These are phyloP conservation scores for Phalacrocorax aristotelis DNA, from an alignment of 2,113 vertebrate genomes.

Conservation along the genomic window DNA sequence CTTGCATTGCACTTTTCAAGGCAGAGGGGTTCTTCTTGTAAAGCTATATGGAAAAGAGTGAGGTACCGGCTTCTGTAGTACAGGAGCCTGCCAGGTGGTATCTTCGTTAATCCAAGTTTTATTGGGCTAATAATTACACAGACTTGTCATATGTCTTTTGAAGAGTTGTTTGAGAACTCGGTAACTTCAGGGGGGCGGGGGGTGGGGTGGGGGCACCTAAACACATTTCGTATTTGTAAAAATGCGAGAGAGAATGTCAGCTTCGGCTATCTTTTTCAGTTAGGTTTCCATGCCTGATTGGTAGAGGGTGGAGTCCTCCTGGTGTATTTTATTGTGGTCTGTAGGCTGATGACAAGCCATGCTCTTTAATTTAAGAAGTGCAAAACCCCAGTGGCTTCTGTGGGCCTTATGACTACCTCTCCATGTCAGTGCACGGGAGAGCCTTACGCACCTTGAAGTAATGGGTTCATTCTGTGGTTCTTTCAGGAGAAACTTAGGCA, in stretches of 20 bases:
- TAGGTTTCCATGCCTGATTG: neutral
- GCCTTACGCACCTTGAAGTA: neutral
- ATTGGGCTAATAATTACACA: neutral
- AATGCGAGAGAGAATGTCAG: fast-evolving
- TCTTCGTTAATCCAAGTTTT: neutral
- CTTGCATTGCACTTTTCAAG: neutral
- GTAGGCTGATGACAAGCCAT: neutral
- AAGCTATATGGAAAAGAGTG: neutral
- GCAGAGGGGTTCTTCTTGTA: neutral
- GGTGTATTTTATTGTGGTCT: neutral
- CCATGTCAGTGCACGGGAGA: neutral
- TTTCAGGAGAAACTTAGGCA: neutral
- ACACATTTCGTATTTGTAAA: fast-evolving
- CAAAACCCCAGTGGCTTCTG: neutral
- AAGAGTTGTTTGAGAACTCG: neutral
- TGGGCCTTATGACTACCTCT: neutral
- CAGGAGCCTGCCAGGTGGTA: neutral
- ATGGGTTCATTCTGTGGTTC: neutral
- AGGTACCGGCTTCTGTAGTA: neutral
- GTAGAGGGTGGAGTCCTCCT: neutral
- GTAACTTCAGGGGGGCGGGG: neutral
- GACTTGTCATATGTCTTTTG: neutral
- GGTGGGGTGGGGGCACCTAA: neutral
- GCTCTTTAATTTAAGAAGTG: slow-evolving; percentile 37
- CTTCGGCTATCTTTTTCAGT: neutral